Conservation (phyloP, 2,113 vertebrate species). For the Hypocryptadius cinnamomeus region DNA sequence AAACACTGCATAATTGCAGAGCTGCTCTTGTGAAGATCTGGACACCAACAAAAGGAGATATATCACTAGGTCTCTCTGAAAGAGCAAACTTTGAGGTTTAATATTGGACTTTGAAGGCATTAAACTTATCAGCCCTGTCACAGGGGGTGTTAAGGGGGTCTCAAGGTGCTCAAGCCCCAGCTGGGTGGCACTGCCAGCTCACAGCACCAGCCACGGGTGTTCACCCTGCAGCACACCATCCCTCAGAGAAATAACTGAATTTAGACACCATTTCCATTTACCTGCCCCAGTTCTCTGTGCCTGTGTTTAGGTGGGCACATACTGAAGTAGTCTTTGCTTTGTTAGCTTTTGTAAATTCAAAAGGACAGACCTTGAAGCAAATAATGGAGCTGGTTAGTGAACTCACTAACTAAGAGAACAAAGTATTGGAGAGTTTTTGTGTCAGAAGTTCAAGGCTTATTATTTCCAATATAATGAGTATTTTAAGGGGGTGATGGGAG, state of each 20-base stretch:
- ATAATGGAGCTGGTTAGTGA: neutral
- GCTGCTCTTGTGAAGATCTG: neutral
- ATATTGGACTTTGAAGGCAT: neutral
- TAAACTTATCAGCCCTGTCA: neutral
- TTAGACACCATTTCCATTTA: neutral
- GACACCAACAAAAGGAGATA: neutral
- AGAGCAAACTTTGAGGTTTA: neutral
- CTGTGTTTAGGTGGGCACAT: neutral
- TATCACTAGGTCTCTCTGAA: neutral
- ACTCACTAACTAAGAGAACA: neutral
- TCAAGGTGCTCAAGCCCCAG: neutral
- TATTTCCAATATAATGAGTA: neutral
- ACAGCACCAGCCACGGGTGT: accelerated
- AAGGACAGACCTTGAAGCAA: neutral
- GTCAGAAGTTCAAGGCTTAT: neutral
- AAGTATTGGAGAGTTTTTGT: neutral
- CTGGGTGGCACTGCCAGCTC: neutral
- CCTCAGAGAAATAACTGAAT: neutral
- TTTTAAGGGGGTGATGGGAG: neutral
- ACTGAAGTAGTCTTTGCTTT: neutral
- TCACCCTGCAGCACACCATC: neutral
- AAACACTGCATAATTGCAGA: neutral
- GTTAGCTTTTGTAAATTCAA: neutral
- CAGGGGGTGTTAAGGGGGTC: too few relatives aligned
- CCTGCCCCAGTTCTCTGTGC: neutral